A percentile compares a stretch with the other conserved stretches of the same genome.
Evolutionary conservation across 1,140 invertebrate genomes (phyloP).

Genomic region (Rhyzopertha dominica): DNA sequence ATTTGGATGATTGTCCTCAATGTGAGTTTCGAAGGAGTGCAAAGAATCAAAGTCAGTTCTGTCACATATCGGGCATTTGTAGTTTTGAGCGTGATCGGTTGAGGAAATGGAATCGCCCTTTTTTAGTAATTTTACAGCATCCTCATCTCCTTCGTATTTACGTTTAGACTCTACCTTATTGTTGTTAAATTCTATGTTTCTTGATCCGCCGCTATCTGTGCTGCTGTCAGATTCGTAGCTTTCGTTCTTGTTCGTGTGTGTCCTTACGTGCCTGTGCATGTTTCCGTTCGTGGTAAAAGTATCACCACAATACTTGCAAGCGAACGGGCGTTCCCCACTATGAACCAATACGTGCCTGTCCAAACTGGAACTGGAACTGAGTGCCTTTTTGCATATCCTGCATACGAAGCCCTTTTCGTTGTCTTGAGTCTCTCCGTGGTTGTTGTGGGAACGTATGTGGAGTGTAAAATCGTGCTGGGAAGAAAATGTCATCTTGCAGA

Average conservation of each 20-base stretch:
- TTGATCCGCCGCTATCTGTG: constrained; percentile 37
- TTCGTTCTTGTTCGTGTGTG: constrained; percentile 52
- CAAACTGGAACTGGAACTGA: constrained; percentile 73
- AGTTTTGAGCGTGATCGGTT: constrained; percentile 30
- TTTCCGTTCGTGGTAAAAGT: constrained; percentile 86
- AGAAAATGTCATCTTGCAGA: constrained; percentile 56
- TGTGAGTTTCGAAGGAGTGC: constrained; percentile 58
- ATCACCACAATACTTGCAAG: constrained; percentile 72
- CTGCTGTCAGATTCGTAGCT: constrained; percentile 47
- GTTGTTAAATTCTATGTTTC: constrained; percentile 44
- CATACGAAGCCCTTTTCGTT: constrained; percentile 50
- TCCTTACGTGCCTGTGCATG: constrained; percentile 80
- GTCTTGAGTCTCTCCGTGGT: constrained; percentile 44
- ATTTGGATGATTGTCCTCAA: constrained; percentile 67
- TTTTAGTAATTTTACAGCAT: constrained; percentile 17
- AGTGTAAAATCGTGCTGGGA: constrained; percentile 63
- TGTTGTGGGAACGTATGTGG: constrained; percentile 64
- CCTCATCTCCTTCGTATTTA: constrained; percentile 28
- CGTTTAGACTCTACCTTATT: constrained; percentile 38
- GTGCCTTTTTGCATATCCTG: constrained; percentile 51
- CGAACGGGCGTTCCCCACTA: constrained; percentile 69
- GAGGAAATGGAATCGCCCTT: constrained; percentile 23
- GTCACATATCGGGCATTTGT: constrained; percentile 56
- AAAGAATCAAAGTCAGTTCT: constrained; percentile 56
- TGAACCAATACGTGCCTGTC: constrained; percentile 72